Evolutionary conservation across 2,113 vertebrate genomes (phyloP), one percentile per base, ranked within the genome.

Genomic region (Sakesphorus luctuosus): DNA sequence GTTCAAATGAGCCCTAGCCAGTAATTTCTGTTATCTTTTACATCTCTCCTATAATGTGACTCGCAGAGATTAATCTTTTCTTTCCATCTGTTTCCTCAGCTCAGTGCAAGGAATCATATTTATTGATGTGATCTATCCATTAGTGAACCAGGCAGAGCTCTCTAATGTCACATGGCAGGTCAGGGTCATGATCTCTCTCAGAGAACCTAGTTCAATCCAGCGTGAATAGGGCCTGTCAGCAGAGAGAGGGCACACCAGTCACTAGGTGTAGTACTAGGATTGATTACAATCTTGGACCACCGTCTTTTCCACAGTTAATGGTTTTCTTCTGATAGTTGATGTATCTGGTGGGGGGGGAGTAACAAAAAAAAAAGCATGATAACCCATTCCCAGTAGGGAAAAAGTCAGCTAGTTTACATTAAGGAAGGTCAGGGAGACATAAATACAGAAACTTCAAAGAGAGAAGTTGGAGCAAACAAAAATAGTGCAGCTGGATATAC

Each of bases 11-110:
- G 90, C 95, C 77, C 81, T 73, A 95, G 66, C 62, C 77, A 93
- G 91, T 92, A 97, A 96, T 95, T 96, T 96, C 62, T 93, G 91
- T 94, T 97, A 91, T 96, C 93, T 97, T 95, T 96, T 94, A 94
- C 74, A 87, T 96, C 87, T 95, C 88, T 73, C 40, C 36, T 94
- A 1, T 94, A 95, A 95, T 47, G 49, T 87, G 58, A 89, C 40
- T 89, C 3, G 2, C 87, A 76, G 91, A 91, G 91, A 96, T 95
- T 92, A 95, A 95, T 95, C 89, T 92, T 93, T 68, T 69, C 20
- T 61, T 96, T 87, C 87, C 85, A 49, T 89, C 89, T 96, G 89
- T 66, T 96, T 96, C 87, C 87, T 89, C 89, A 82, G 7, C 69
- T 95, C 61, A 11, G 44, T 76, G 40, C 53, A 76, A 79, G 40